phyloP scores from a whole-genome alignment of 2,113 vertebrate genomes.

The Pteropus alecto region DNA sequence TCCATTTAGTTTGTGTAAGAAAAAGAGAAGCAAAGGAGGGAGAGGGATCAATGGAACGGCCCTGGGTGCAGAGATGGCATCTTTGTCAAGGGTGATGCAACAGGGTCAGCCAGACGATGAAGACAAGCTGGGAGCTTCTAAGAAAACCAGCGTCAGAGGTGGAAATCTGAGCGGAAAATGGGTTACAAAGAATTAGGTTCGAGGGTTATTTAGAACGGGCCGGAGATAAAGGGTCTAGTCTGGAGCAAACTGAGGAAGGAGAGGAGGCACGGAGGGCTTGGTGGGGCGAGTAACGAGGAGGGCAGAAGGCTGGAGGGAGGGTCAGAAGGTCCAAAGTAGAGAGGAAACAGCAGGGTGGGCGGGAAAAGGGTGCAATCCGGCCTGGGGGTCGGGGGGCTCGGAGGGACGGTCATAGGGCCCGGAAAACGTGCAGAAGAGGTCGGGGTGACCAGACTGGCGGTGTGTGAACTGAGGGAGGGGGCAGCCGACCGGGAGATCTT shows the following conservation, averaged over 20 bases:
- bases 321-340: not conserved
- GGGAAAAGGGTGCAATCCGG: not conserved
- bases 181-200: not conserved
- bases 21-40: not conserved
- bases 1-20: not conserved
- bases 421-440: not conserved
- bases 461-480: not conserved
- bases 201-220: not conserved
- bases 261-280: too few relatives aligned
- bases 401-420: not conserved
- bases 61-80: not conserved
- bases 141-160: not conserved
- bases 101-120: conserved; percentile 38
- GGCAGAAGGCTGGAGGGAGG: not conserved
- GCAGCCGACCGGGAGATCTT: too few relatives aligned
- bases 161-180: not conserved
- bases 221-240: not conserved
- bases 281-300: not conserved
- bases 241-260: accelerated
- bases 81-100: conserved; percentile 49
- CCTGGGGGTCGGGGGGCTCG: not conserved
- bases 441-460: not conserved
- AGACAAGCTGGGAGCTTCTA: not conserved
- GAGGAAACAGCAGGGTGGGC: too few relatives aligned
- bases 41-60: not conserved